These are phyloP conservation scores for Steatocranus sp. DNA, from an alignment of 2,797 vertebrate genomes.

Conservation along the genomic window DNA sequence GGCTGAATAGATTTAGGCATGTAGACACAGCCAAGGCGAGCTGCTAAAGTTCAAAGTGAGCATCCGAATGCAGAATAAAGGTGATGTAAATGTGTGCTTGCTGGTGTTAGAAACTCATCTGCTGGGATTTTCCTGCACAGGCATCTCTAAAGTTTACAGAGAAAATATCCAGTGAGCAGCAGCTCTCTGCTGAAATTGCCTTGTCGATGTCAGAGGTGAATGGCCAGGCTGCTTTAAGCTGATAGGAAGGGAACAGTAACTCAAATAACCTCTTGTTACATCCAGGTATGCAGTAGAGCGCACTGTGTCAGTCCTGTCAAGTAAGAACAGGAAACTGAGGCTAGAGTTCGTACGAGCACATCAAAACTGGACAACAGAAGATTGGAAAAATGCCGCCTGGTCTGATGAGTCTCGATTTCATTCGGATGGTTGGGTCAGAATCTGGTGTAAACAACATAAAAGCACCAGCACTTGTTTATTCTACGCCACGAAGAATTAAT, in stretches of 20 bases:
- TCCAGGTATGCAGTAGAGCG: not conserved
- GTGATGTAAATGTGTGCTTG: not conserved
- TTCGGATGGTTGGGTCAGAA: not conserved
- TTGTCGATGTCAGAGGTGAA: not conserved
- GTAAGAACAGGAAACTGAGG: not conserved
- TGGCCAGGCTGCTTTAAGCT: not conserved
- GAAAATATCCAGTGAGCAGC: not conserved
- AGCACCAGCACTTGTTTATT: not conserved
- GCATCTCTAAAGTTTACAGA: not conserved
- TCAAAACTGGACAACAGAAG: not conserved
- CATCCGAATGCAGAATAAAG: not conserved
- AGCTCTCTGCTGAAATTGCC: not conserved
- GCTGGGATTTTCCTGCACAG: not conserved
- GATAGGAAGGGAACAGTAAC: not conserved
- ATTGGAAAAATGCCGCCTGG: not conserved
- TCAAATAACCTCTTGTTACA: not conserved
- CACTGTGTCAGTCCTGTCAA: not conserved
- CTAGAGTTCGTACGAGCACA: not conserved
- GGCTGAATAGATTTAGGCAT: not conserved
- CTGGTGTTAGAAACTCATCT: not conserved
- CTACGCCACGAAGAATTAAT: not conserved
- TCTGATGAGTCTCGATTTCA: not conserved
- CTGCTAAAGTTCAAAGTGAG: not conserved
- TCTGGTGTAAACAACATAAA: not conserved
- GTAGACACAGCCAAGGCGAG: not conserved